Percentiles rank a stretch among this genome's conserved stretches.
These are phyloP conservation scores for Vanessa cardui DNA, from an alignment of 2,888 invertebrate genomes.

Conservation along the genomic window DNA sequence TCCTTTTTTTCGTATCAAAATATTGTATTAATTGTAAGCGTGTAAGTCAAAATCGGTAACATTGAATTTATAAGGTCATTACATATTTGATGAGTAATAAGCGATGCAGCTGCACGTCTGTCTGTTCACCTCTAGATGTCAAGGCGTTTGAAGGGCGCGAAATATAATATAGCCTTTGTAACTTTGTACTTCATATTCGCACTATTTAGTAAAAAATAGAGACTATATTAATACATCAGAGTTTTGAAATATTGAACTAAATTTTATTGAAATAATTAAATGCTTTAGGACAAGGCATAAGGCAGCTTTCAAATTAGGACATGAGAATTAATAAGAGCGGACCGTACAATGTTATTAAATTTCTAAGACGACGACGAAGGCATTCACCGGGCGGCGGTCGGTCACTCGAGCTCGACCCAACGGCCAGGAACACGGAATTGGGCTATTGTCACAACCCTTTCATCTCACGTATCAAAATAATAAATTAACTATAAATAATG, in stretches of 20 bases:
- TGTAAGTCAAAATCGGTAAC: conserved; percentile 21
- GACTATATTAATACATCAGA: too few species aligned
- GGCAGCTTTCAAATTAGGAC: background rate
- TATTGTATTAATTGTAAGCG: background rate
- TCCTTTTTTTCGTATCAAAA: too few species aligned
- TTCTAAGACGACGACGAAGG: background rate
- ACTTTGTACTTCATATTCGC: too few species aligned
- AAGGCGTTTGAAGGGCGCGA: conserved; percentile 35
- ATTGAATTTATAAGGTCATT: conserved; percentile 25
- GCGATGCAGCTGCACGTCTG: conserved; percentile 32
- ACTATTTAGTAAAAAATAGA: background rate
- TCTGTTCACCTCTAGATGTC: conserved; percentile 41
- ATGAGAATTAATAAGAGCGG: background rate
- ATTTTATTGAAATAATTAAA: too few species aligned
- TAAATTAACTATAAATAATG: conserved; percentile 81
- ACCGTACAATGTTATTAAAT: conserved; percentile 1
- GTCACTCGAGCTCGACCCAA: conserved; percentile 56
- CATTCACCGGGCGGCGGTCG: background rate
- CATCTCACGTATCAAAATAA: conserved; percentile 80
- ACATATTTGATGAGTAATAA: conserved; percentile 32
- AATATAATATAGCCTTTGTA: conserved; percentile 40
- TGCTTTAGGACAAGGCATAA: too few species aligned
- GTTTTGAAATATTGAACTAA: too few species aligned
- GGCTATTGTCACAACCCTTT: conserved; percentile 72
- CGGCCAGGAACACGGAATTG: conserved; percentile 72